Evolutionary conservation across 2,888 invertebrate genomes (phyloP).

Genomic region (Sphaerophoria taeniata): DNA sequence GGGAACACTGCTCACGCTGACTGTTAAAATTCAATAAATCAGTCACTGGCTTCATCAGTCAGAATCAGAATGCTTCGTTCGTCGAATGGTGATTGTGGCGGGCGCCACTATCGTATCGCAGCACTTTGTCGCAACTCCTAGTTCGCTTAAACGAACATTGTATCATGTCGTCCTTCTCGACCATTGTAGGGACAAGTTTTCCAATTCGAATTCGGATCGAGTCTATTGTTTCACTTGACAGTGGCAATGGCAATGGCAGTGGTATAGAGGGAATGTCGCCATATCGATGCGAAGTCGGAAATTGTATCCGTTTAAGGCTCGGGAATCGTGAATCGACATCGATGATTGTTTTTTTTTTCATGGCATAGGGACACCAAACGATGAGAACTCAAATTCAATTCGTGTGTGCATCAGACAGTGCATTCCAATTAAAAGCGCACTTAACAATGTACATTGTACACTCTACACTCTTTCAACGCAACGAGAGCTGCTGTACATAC

Average conservation of each 20-base stretch:
- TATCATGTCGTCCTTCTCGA: background rate
- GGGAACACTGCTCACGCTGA: too few relatives aligned
- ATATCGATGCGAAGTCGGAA: slow-evolving; percentile 41
- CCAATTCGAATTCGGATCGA: slow-evolving; percentile 66
- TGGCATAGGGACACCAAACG: background rate
- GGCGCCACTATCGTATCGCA: background rate
- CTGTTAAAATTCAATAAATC: slow-evolving; percentile 73
- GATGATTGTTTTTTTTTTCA: background rate
- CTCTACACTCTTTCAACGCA: slow-evolving; percentile 51
- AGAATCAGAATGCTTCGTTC: background rate
- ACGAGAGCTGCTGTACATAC: slow-evolving; percentile 9
- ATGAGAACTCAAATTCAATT: slow-evolving; percentile 57
- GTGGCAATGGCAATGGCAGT: slow-evolving; percentile 26
- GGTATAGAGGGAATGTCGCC: slow-evolving; percentile 26
- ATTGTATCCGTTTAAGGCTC: slow-evolving; percentile 62
- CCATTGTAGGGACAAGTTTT: slow-evolving; percentile 67
- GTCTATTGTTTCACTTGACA: slow-evolving; percentile 58
- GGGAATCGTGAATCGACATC: slow-evolving; percentile 10
- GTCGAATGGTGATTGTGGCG: background rate
- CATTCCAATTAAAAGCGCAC: slow-evolving; percentile 73
- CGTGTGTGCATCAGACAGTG: slow-evolving; percentile 71
- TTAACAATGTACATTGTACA: slow-evolving; percentile 53
- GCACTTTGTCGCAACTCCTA: background rate
- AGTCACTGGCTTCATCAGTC: slow-evolving; percentile 50
- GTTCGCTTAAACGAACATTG: slow-evolving; percentile 12